phyloP scores from a whole-genome alignment of 2,113 vertebrate species.

The Poeciliopsis prolifica region DNA sequence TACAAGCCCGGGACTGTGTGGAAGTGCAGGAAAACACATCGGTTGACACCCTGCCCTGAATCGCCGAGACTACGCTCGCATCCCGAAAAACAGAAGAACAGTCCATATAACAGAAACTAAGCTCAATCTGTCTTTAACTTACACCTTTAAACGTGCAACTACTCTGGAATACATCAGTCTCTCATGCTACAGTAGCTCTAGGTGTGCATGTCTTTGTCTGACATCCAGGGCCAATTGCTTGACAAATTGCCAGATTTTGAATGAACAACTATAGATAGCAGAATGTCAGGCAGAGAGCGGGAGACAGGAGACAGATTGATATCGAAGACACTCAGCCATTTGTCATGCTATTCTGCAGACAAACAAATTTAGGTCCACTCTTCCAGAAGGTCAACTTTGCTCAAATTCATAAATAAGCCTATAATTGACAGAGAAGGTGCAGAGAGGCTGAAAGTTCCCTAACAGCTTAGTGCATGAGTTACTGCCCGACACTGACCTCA shows the following conservation, averaged over 20 bases:
- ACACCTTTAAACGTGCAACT: constrained; percentile 6
- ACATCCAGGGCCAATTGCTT: constrained; percentile 10
- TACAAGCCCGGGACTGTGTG: constrained; percentile 59
- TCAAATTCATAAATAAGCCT: constrained; percentile 77
- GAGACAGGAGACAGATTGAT: constrained; percentile 57
- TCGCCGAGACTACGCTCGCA: constrained; percentile 25
- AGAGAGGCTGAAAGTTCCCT: constrained; percentile 47
- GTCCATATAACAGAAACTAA: no score
- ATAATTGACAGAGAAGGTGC: constrained; percentile 65
- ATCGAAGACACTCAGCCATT: constrained; percentile 57
- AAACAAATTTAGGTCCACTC: constrained; percentile 72
- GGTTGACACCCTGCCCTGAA: constrained; percentile 40
- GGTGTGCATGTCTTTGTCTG: background rate
- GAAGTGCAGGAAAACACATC: constrained; percentile 47
- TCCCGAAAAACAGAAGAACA: background rate
- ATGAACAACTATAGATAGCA: constrained; percentile 38
- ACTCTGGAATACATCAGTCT: background rate
- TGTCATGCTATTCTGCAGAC: constrained; percentile 65
- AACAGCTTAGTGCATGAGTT: constrained; percentile 49
- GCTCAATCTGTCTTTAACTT: background rate
- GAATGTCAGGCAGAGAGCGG: constrained; percentile 24
- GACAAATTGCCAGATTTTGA: constrained; percentile 27
- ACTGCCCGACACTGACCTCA: constrained; percentile 51
- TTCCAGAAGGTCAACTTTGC: constrained; percentile 74
- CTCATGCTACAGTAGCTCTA: background rate